Evolutionary conservation across 2,113 vertebrate genomes (phyloP).

Genomic region (Chascanopsetta lugubris): DNA sequence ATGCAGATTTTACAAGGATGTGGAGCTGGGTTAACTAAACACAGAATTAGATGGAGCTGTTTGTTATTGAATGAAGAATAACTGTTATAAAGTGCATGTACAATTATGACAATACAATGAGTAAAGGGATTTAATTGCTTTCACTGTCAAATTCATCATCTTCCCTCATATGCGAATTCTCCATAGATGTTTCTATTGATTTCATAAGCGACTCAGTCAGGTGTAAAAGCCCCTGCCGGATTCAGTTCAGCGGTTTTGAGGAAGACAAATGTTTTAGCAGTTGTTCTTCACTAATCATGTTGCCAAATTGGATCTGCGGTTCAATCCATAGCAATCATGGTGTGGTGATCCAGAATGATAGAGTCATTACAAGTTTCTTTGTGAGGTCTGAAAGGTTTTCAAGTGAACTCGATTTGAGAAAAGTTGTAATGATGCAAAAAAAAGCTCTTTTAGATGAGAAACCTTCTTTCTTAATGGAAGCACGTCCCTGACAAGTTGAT

Average conservation of each 20-base stretch:
- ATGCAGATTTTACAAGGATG: too few relatives aligned
- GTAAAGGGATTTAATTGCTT: too few relatives aligned
- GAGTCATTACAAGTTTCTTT: not conserved
- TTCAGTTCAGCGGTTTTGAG: constrained; percentile 22
- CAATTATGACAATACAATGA: too few relatives aligned
- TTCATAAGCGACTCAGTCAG: constrained; percentile 20
- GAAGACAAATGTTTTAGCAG: constrained; percentile 7
- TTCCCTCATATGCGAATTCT: constrained; percentile 1
- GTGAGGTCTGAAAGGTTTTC: constrained; percentile 17
- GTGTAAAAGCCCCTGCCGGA: constrained; percentile 28
- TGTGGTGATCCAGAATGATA: constrained; percentile 1
- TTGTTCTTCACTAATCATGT: not conserved
- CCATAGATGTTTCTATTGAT: constrained; percentile 34
- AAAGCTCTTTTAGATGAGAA: constrained; percentile 8
- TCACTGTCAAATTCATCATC: not conserved
- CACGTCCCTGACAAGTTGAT: not conserved
- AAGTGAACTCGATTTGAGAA: constrained; percentile 29
- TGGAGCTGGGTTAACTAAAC: too few relatives aligned
- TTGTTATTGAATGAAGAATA: too few relatives aligned
- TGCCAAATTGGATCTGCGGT: constrained; percentile 12
- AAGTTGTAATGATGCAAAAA: not conserved
- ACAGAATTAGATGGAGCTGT: too few relatives aligned
- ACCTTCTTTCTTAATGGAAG: not conserved
- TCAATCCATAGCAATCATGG: constrained; percentile 42
- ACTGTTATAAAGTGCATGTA: too few relatives aligned